Evolutionary conservation across 2,888 invertebrate species (phyloP).

Genomic region (Pristionchus exspectatus): DNA sequence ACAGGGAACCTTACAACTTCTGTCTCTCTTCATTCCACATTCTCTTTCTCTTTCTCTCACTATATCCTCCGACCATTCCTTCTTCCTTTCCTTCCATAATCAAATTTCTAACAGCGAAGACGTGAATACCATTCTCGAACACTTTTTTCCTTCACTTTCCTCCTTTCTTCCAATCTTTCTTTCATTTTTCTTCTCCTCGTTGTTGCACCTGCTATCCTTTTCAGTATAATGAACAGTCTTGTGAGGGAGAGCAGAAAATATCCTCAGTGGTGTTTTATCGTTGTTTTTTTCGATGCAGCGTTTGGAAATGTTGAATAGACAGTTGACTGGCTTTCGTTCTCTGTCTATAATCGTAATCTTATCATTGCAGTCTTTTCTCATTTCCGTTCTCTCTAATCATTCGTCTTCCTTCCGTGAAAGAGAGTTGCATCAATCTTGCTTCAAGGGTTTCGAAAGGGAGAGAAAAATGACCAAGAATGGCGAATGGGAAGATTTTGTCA

Average conservation of each 20-base stretch:
- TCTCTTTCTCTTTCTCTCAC: background rate
- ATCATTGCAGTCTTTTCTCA: background rate
- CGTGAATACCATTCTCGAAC: constrained; percentile 27
- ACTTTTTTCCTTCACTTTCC: background rate
- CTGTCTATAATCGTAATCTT: background rate
- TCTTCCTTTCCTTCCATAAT: background rate
- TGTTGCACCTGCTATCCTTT: background rate
- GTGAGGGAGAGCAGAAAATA: background rate
- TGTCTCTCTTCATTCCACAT: background rate
- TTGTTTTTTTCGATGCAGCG: background rate
- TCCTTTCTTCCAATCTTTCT: background rate
- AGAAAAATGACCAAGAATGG: background rate
- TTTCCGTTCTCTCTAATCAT: background rate
- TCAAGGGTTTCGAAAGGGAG: constrained; percentile 8
- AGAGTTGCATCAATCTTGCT: constrained; percentile 1
- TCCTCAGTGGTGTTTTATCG: background rate
- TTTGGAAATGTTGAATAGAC: background rate
- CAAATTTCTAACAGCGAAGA: background rate
- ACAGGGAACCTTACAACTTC: no score
- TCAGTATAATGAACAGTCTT: background rate
- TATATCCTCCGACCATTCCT: background rate
- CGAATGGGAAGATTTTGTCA: background rate
- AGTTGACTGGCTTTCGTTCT: no score
- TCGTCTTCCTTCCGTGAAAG: background rate
- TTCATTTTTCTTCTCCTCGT: no score